Evolutionary conservation across 2,888 invertebrate species (phyloP), one percentile per base, ranked within the genome.

Genomic region (Bellardia bayeri): DNA sequence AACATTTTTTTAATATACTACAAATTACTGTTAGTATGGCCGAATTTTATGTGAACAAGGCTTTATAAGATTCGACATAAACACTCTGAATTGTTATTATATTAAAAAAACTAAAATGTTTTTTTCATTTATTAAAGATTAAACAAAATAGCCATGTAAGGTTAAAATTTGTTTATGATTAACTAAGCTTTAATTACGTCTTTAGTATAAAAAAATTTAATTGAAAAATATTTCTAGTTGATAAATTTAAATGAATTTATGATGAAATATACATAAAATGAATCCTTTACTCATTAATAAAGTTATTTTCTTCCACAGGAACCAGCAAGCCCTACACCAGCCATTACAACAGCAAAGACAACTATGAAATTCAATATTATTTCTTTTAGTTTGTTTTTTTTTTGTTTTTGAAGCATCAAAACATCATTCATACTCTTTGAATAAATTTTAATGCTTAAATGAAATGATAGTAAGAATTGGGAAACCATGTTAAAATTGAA

Each of bases 391-490:
- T 66, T 66, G 4, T 56, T 42, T 5, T 16, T 33, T 8, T n/a
- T 49, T 14, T 6, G 4, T 6, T 6, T 68, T 61, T 33, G 2
- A 61, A 49, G 23, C 49, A 68, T 42, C 14, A 45, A 45, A 68
- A 13, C 68, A 68, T 68, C 69, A 69, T 69, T 63, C 33, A 69
- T 49, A 51, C 11, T 40, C 63, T 45, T 33, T 30, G 11, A 40
- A 37, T 37, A n/a, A 33, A 69, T n/a, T 69, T 68, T n/a, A 69
- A 51, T 69, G 51, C n/a, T 37, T 2, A 68, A 68, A 68, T 79
- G 13, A 14, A 71, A 64, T 71, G 33, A 64, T 56, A 56, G 72
- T 23, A 63, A 51, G 61, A 64, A 71, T 64, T 40, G 42, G 16
- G 13, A 64, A 54, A 54, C 11, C 63, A 76, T 76, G 56, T 33